These are phyloP conservation scores for Lysandra bellargus DNA, from an alignment of 2,888 invertebrate genomes.

Conservation along the genomic window DNA sequence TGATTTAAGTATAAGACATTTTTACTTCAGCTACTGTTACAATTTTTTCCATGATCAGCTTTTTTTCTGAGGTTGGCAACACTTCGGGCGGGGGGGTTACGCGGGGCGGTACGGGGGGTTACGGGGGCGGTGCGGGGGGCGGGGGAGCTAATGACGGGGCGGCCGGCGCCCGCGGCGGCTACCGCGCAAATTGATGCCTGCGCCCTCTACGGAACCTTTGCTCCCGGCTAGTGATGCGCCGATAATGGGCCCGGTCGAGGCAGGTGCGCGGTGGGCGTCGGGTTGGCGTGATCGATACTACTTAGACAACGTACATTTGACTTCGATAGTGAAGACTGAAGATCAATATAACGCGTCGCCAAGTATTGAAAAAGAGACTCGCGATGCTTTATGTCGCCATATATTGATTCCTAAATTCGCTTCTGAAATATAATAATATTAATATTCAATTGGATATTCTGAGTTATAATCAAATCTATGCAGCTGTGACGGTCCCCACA, in stretches of 20 bases:
- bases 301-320: not conserved
- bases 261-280: conserved; percentile 38
- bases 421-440: too few species aligned
- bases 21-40: too few species aligned
- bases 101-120: not conserved
- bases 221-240: conserved; percentile 77
- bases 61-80: not conserved
- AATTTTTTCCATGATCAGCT: not conserved
- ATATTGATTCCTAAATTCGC: too few species aligned
- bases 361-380: too few species aligned
- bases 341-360: not conserved
- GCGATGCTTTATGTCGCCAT: too few species aligned
- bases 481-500: too few species aligned
- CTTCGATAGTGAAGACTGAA: not conserved
- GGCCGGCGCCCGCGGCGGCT: conserved; percentile 78
- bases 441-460: too few species aligned
- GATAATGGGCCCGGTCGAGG: conserved; percentile 56
- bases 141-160: conserved; percentile 76
- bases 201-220: conserved; percentile 76
- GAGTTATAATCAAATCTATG: too few species aligned
- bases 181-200: conserved; percentile 79
- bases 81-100: conserved; percentile 33
- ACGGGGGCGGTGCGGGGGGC: conserved; percentile 35
- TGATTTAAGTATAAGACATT: not conserved
- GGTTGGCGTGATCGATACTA: conserved; percentile 46